Conservation (phyloP, 2,888 invertebrate genomes). For the Colletes collaris region DNA sequence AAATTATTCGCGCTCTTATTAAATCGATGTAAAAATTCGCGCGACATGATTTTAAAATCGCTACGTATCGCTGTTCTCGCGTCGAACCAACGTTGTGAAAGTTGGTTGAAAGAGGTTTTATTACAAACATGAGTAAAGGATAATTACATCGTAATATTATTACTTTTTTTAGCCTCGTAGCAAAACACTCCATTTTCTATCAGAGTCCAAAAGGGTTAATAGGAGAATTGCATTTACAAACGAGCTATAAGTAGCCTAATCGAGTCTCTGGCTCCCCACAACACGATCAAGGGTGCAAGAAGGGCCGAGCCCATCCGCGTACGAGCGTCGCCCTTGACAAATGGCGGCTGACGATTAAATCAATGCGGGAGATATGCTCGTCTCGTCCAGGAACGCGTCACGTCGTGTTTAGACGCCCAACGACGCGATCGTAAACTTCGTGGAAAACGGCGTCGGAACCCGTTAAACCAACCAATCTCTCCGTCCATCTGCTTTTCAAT, state of each 20-base stretch:
- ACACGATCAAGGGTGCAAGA: slow-evolving; percentile 25
- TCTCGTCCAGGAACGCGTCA: slow-evolving; percentile 46
- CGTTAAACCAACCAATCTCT: neutral
- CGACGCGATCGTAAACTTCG: slow-evolving; percentile 29
- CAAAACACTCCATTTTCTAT: too few relatives aligned
- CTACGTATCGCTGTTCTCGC: too few relatives aligned
- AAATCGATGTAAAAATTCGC: too few relatives aligned
- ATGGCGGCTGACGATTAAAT: slow-evolving; percentile 70
- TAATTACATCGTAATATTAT: too few relatives aligned
- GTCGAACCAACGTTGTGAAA: too few relatives aligned
- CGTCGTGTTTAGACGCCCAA: slow-evolving; percentile 56
- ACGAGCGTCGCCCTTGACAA: slow-evolving; percentile 66
- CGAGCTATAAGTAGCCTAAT: slow-evolving; percentile 53
- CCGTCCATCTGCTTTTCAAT: slow-evolving; percentile 22
- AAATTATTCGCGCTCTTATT: too few relatives aligned
- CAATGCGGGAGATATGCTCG: slow-evolving; percentile 59
- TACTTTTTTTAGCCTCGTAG: too few relatives aligned
- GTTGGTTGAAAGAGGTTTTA: too few relatives aligned
- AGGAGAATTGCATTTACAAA: slow-evolving; percentile 62
- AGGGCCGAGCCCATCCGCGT: slow-evolving; percentile 55
- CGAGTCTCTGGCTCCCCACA: slow-evolving; percentile 26
- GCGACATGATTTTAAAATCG: too few relatives aligned
- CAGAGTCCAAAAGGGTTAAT: too few relatives aligned
- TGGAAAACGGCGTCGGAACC: neutral
- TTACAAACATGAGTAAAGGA: too few relatives aligned